phyloP scores from a whole-genome alignment of 2,797 vertebrate genomes.

The Paramormyrops hopkinsi region DNA sequence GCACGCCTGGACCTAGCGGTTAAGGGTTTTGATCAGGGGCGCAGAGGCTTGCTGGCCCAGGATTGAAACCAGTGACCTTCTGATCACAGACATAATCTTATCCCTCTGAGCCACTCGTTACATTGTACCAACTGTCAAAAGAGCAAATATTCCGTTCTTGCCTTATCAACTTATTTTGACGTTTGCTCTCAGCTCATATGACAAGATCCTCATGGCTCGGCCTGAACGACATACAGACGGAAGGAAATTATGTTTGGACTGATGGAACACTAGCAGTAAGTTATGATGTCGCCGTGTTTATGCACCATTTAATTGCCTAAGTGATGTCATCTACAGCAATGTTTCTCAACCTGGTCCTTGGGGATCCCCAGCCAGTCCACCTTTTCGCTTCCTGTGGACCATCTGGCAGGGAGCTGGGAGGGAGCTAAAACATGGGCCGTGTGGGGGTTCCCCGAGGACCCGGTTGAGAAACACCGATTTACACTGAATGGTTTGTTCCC shows the following conservation, averaged over 20 bases:
- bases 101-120: not conserved
- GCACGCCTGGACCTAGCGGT: not conserved
- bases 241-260: constrained; percentile 48
- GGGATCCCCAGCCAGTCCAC: not conserved
- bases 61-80: not conserved
- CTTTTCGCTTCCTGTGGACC: not conserved
- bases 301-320: not conserved
- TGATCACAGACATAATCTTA: not conserved
- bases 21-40: not conserved
- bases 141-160: not conserved
- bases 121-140: not conserved
- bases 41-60: not conserved
- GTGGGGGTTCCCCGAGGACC: not conserved
- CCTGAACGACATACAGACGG: constrained; percentile 53
- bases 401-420: not conserved
- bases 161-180: not conserved
- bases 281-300: not conserved
- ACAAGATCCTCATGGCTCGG: constrained; percentile 58
- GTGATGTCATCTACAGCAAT: not conserved
- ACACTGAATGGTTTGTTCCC: not conserved
- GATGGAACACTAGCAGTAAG: constrained; percentile 56
- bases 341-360: not conserved
- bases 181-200: constrained; percentile 59
- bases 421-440: not conserved
- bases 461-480: not conserved